phyloP scores from a whole-genome alignment of 2,888 invertebrate genomes.

The Galeruca laticollis region DNA sequence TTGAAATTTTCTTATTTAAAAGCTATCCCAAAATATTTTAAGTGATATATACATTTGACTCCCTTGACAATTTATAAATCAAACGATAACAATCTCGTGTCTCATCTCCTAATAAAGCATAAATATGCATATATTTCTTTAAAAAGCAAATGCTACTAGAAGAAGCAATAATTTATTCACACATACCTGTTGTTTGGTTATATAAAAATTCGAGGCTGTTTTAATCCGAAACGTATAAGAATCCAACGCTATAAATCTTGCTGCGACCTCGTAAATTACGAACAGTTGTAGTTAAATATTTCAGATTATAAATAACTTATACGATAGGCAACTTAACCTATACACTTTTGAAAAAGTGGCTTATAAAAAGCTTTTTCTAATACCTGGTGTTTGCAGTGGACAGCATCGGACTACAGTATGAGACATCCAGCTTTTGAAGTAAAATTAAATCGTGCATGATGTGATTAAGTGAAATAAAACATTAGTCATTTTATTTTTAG shows the following conservation, averaged over 20 bases:
- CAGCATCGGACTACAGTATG: constrained; percentile 7
- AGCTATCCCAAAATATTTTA: constrained; percentile 40
- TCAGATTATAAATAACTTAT: constrained; percentile 68
- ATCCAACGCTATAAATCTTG: constrained; percentile 67
- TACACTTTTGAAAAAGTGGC: constrained; percentile 53
- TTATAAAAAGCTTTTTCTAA: constrained; percentile 67
- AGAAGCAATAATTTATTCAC: constrained; percentile 62
- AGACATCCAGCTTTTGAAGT: not conserved
- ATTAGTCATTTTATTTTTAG: too few species aligned
- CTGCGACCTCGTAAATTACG: constrained; percentile 69
- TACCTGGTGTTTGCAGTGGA: constrained; percentile 57
- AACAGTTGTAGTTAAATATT: constrained; percentile 69
- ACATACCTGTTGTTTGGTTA: constrained; percentile 65
- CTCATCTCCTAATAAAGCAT: constrained; percentile 58
- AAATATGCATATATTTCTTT: constrained; percentile 59
- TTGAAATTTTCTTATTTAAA: constrained; percentile 23
- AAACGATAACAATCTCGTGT: constrained; percentile 57
- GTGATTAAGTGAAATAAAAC: too few species aligned
- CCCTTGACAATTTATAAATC: constrained; percentile 50
- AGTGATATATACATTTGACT: constrained; percentile 45
- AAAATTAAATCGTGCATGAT: not conserved
- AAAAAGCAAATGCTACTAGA: constrained; percentile 58
- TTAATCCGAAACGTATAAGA: constrained; percentile 68
- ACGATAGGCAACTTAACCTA: constrained; percentile 61
- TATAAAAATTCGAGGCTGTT: constrained; percentile 65